A percentile compares a stretch with the other conserved stretches of the same genome.
These are phyloP conservation scores for Zygothrica quintamaculata DNA, from an alignment of 2,888 invertebrate species.

Conservation along the genomic window DNA sequence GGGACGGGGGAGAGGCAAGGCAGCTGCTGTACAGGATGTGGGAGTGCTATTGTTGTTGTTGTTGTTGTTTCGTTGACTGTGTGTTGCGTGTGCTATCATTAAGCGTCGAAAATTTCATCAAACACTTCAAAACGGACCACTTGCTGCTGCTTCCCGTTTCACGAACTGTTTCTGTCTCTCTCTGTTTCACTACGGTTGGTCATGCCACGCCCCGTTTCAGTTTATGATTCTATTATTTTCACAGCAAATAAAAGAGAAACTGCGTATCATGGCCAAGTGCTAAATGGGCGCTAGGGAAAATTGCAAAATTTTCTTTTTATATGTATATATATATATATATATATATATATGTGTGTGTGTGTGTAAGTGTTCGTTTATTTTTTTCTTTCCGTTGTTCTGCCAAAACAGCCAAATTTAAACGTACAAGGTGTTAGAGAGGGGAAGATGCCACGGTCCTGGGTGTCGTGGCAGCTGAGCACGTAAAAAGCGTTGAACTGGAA, in stretches of 20 bases:
- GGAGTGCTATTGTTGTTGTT: constrained; percentile 20
- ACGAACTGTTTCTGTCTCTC: too few relatives aligned
- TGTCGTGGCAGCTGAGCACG: constrained; percentile 75
- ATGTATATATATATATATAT: too few relatives aligned
- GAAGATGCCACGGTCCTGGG: constrained; percentile 4
- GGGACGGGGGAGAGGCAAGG: too few relatives aligned
- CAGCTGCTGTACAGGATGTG: constrained; percentile 6
- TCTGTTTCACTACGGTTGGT: constrained; percentile 1
- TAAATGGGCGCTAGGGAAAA: constrained; percentile 77
- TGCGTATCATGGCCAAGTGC: constrained; percentile 79
- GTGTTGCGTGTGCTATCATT: constrained; percentile 77
- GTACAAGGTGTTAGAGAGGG: constrained; percentile 31
- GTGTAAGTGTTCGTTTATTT: constrained; percentile 3
- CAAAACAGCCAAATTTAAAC: constrained; percentile 49
- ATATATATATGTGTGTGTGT: too few relatives aligned
- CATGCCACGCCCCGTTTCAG: constrained; percentile 65
- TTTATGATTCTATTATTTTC: constrained; percentile 78
- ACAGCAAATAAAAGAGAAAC: constrained; percentile 80
- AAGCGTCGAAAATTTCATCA: constrained; percentile 82
- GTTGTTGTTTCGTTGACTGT: constrained; percentile 27
- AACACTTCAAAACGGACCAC: constrained; percentile 77
- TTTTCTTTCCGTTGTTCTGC: constrained; percentile 24
- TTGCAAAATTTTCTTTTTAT: constrained; percentile 62
- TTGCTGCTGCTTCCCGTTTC: constrained; percentile 49
- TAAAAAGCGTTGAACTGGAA: constrained; percentile 79